Conservation (phyloP, 37 sponge, comb jelly and placozoan genomes). For the Tethya wilhelma region DNA sequence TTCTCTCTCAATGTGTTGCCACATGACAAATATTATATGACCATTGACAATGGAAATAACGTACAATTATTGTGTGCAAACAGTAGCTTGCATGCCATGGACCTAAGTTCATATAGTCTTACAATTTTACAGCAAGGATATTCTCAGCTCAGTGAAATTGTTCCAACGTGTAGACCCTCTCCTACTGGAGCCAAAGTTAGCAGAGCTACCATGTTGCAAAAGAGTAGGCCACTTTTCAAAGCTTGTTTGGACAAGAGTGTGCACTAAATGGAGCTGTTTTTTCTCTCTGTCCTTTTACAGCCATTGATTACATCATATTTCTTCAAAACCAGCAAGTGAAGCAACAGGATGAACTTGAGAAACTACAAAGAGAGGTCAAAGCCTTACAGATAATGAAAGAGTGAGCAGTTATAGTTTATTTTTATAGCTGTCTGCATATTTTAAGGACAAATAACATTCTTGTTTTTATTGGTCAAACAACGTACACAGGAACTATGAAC, state of each 20-base stretch:
- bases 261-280: too few relatives aligned
- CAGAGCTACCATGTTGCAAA: constrained; percentile 82
- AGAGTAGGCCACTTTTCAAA: constrained; percentile 69
- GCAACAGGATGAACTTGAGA: constrained; percentile 64
- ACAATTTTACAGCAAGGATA: constrained; percentile 53
- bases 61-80: too few relatives aligned
- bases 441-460: not conserved
- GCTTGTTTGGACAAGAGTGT: too few relatives aligned
- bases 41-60: too few relatives aligned
- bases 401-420: constrained; percentile 46
- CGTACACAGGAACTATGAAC: constrained; percentile 82
- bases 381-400: constrained; percentile 91
- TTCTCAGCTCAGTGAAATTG: constrained; percentile 54
- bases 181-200: constrained; percentile 75
- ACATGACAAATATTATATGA: too few relatives aligned
- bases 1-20: too few relatives aligned
- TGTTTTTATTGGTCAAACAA: not conserved
- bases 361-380: constrained; percentile 77
- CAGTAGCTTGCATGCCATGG: too few relatives aligned
- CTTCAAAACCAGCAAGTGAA: constrained; percentile 52
- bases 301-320: constrained; percentile 74
- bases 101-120: too few relatives aligned
- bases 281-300: constrained; percentile 20
- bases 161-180: constrained; percentile 68
- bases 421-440: not conserved